Conservation (phyloP, 2,888 invertebrate genomes). For the Agrenia bidenticulata region DNA sequence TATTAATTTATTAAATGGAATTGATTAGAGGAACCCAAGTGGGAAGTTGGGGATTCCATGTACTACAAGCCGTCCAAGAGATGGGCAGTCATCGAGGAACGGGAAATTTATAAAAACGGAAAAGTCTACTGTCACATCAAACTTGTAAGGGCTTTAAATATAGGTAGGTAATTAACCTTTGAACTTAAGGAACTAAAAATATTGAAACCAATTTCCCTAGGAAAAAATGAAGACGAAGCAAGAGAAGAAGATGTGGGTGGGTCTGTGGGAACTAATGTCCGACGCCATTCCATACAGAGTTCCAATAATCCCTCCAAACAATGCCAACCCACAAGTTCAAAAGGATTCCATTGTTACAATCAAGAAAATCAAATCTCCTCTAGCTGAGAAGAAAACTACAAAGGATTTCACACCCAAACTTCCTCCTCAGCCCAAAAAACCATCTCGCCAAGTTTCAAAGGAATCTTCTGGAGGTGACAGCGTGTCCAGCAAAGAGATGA, state of each 20-base stretch:
- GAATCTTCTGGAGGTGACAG: neutral
- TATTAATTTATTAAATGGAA: neutral
- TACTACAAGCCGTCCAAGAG: conserved; percentile 40
- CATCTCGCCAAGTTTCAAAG: neutral
- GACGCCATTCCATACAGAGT: conserved; percentile 24
- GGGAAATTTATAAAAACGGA: conserved; percentile 31
- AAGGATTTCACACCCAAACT: neutral
- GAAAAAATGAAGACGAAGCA: conserved; percentile 33
- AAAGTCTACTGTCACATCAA: conserved; percentile 29
- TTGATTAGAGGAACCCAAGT: conserved; percentile 36
- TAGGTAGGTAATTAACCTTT: too few species aligned
- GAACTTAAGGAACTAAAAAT: neutral
- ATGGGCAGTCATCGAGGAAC: conserved; percentile 34
- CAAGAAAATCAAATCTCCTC: neutral
- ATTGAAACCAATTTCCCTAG: conserved; percentile 13
- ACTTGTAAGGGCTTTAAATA: conserved; percentile 20
- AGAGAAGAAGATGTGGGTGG: conserved; percentile 28
- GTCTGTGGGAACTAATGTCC: conserved; percentile 27
- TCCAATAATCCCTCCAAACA: conserved; percentile 18
- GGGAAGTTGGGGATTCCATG: conserved; percentile 33
- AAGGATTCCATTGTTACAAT: neutral
- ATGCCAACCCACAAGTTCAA: neutral
- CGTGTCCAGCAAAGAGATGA: too few species aligned
- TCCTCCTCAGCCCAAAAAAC: neutral
- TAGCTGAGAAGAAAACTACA: neutral